Base-by-base conservation (phyloP, 1,140 invertebrate genomes). In the Temnothorax curvispinosus region DNA sequence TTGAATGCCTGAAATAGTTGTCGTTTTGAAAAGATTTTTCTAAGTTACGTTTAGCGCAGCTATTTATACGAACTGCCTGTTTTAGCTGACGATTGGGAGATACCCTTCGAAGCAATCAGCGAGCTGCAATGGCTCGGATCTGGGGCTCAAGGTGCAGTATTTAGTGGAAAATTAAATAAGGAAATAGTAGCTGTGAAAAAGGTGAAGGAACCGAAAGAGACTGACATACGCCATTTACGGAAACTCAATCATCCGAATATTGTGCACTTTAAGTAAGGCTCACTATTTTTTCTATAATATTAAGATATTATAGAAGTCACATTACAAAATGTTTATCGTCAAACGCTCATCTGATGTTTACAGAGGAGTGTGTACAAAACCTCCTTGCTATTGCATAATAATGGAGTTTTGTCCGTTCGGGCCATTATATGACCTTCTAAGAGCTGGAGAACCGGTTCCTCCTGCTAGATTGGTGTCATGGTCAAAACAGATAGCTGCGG, bases 341-440 rank as follows among this genome's bases (percentile, higher is more conserved):
- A 69, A 69, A 69, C 21, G 41, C 4, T 69, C 35, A 7, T 21
- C 27, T 58, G 32, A 54, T 77, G 50, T 85, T 96, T 96, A 56
- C 95, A 98, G 98, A 92, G 99, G 99, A 60, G 98, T 99, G 7
- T 99, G 98, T 93, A 99, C 98, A 0, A 97, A 99, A 93, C 96
- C 98, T n/a, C 99, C 98, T 3, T 98, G 97, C 92, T 99, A 98
- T 93, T 99, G 99, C 94, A 98, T 99, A 90, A 97, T 99, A 27
- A 99, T 99, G 99, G 99, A 99, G 94, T 99, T 97, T 95, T 99
- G 99, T 94, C 98, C 98, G 3, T 98, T 98, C 93, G 99, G 99
- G 13, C 98, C 98, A 52, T 96, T 99, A 21, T 99, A 99, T 93
- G 98, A 99, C 93, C 96, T 99, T 88, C 96, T 99, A 7, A 97